phyloP scores from a whole-genome alignment of 2,113 vertebrate species.

The Psettodes erumei region DNA sequence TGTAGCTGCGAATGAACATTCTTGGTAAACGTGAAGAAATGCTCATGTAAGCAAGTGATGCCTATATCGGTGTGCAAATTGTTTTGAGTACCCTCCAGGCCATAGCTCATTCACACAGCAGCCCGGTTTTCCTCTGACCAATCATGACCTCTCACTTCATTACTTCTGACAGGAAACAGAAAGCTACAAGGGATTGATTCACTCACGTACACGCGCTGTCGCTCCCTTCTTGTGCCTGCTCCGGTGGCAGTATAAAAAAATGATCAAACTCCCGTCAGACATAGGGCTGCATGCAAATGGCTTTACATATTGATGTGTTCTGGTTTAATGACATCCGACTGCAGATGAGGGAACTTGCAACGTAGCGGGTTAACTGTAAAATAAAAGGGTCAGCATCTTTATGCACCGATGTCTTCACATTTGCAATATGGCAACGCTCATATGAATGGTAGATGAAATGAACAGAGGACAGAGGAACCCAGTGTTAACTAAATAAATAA shows the following conservation, averaged over 20 bases:
- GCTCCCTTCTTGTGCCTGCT: constrained; percentile 22
- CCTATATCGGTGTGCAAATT: constrained; percentile 63
- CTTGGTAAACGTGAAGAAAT: constrained; percentile 43
- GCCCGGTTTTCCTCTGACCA: constrained; percentile 61
- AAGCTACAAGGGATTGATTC: constrained; percentile 55
- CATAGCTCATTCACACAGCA: constrained; percentile 49
- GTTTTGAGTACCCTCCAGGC: constrained; percentile 63
- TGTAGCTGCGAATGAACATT: constrained; percentile 46
- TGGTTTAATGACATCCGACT: constrained; percentile 19
- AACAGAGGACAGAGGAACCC: background rate
- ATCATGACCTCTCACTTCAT: constrained; percentile 65
- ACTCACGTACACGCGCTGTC: constrained; percentile 10
- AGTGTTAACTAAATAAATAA: background rate
- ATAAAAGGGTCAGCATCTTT: background rate
- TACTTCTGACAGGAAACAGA: constrained; percentile 69
- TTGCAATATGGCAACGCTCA: background rate
- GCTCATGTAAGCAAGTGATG: constrained; percentile 66
- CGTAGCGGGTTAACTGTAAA: background rate
- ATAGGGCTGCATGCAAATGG: constrained; percentile 30
- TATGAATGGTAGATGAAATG: background rate
- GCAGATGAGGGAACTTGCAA: background rate
- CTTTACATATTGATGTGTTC: constrained; percentile 5
- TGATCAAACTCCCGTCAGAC: constrained; percentile 21
- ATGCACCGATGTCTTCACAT: background rate
- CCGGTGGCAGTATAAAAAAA: constrained; percentile 11